Conservation (phyloP, 2,888 invertebrate species). For the Mamestra brassicae region DNA sequence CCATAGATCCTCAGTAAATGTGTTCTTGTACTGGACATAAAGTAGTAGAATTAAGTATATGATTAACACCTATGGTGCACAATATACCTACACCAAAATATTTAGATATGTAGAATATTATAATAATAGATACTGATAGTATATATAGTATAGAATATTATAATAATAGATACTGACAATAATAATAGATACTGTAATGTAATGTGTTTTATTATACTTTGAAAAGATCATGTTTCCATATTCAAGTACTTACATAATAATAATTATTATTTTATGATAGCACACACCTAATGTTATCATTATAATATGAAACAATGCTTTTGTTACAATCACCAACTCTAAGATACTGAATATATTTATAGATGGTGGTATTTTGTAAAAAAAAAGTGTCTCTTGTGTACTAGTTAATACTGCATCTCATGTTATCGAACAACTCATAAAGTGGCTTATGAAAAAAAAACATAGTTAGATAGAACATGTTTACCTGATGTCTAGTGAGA, state of each 20-base stretch:
- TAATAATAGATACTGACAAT: no score
- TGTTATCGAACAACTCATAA: background rate
- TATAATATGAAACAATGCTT: slow-evolving; percentile 11
- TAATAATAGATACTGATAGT: no score
- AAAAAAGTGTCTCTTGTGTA: background rate
- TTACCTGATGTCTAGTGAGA: slow-evolving; percentile 94
- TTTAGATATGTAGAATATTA: no score
- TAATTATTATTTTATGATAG: background rate
- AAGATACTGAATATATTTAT: background rate
- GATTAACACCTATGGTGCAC: no score
- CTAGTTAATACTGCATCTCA: background rate
- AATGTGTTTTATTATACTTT: background rate
- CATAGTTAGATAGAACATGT: background rate
- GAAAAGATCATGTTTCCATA: slow-evolving; percentile 5
- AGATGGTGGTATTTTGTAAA: background rate
- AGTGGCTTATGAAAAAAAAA: background rate
- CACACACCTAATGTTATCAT: slow-evolving; percentile 21
- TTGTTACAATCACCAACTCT: slow-evolving; percentile 8
- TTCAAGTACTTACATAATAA: background rate
- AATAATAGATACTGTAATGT: no score
- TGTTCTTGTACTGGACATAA: slow-evolving; percentile 94
- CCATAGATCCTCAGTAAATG: slow-evolving; percentile 98
- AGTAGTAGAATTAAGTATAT: slow-evolving; percentile 22
- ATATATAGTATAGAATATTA: background rate
- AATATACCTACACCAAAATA: no score